Conservation (phyloP, 2,888 invertebrate genomes). For the Harpalus rubripes region DNA sequence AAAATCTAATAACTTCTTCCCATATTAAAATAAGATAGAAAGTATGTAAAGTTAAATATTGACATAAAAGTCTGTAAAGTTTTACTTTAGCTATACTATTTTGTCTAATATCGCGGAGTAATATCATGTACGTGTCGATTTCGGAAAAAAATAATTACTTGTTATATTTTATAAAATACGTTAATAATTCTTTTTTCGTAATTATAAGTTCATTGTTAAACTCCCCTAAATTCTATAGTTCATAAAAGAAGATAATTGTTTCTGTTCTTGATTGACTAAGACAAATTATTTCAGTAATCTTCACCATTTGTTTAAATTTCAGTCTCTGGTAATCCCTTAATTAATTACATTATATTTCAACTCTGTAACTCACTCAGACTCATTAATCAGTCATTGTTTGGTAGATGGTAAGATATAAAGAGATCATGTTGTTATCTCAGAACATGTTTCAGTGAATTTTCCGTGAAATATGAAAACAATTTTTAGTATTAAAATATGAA, state of each 20-base stretch:
- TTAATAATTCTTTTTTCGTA: not conserved
- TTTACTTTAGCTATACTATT: too few relatives aligned
- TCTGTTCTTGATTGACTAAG: not conserved
- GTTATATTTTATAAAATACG: not conserved
- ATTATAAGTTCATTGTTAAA: not conserved
- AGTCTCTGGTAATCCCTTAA: not conserved
- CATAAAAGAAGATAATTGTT: conserved; percentile 18
- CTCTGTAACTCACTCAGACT: not conserved
- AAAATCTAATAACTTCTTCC: too few relatives aligned
- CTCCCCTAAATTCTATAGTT: not conserved
- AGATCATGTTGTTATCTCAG: conserved; percentile 5
- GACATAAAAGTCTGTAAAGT: too few relatives aligned
- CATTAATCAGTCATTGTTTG: not conserved
- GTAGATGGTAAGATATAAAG: not conserved
- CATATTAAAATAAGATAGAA: too few relatives aligned
- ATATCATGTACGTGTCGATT: too few relatives aligned
- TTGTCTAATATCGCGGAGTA: too few relatives aligned
- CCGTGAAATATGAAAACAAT: not conserved
- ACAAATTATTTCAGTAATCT: not conserved
- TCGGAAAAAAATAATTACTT: too few relatives aligned
- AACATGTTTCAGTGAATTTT: not conserved
- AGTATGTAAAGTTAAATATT: too few relatives aligned
- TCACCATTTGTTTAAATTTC: conserved; percentile 10
- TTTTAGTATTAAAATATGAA: not conserved
- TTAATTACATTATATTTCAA: not conserved